Conservation (phyloP, 2,888 invertebrate genomes). For the Bugula neritina region DNA sequence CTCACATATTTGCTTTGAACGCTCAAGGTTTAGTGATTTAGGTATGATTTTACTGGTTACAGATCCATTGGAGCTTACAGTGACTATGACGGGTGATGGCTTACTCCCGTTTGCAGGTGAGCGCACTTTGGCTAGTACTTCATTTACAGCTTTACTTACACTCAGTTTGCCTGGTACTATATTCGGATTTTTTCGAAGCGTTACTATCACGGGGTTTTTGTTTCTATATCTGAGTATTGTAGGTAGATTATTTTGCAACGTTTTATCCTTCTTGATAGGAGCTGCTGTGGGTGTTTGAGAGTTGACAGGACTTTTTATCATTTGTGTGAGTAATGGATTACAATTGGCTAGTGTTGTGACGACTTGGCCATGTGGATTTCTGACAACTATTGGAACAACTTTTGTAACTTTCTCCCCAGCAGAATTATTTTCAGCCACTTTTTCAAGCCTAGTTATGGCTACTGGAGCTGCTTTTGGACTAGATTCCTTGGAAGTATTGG, state of each 20-base stretch:
- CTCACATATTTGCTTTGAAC: conserved; percentile 11
- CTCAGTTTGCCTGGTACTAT: background rate
- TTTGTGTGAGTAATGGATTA: conserved; percentile 11
- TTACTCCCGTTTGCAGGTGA: background rate
- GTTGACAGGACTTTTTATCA: conserved; percentile 12
- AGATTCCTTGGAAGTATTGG: background rate
- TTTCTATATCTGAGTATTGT: background rate
- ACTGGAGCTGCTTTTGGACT: background rate
- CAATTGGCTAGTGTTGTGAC: conserved; percentile 18
- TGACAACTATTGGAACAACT: conserved; percentile 1
- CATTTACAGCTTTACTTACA: background rate
- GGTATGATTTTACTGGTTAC: conserved; percentile 7
- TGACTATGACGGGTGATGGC: conserved; percentile 4
- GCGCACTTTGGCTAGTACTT: background rate
- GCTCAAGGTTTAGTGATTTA: background rate
- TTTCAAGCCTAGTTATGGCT: conserved; percentile 8
- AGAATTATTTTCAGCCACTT: conserved; percentile 6
- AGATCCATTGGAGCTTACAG: conserved; percentile 20
- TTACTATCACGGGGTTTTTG: conserved; percentile 1
- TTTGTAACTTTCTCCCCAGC: conserved; percentile 13
- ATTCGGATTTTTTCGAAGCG: background rate
- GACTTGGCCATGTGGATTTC: conserved; percentile 21
- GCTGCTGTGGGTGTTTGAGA: background rate
- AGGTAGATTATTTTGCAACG: background rate
- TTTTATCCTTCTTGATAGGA: background rate